Percentiles rank a stretch among this genome's conserved stretches.
Evolutionary conservation across 2,888 invertebrate genomes (phyloP).

Genomic region (Clivina fossor): DNA sequence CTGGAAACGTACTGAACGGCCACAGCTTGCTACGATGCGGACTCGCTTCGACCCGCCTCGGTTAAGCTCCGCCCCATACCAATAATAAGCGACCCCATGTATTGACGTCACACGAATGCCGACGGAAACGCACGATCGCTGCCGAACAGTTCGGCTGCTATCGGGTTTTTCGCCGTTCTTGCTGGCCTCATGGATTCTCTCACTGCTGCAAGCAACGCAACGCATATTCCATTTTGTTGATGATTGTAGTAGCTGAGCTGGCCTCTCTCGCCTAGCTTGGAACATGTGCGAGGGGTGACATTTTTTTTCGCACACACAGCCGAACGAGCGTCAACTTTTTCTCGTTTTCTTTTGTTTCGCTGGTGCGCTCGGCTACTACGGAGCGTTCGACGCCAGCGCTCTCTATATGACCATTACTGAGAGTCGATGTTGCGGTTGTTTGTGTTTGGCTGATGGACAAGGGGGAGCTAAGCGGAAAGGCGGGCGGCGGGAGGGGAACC

Average conservation of each 20-base stretch:
- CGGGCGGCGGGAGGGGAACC: neutral
- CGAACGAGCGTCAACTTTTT: no score
- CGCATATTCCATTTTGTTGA: slow-evolving; percentile 51
- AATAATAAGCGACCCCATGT: slow-evolving; percentile 43
- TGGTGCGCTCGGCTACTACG: no score
- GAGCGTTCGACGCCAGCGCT: no score
- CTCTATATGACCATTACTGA: no score
- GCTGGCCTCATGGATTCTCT: no score
- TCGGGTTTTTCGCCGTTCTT: no score
- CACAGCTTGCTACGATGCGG: slow-evolving; percentile 44
- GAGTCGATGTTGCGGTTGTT: no score
- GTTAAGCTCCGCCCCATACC: slow-evolving; percentile 48
- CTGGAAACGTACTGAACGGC: slow-evolving; percentile 28
- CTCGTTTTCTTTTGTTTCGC: no score
- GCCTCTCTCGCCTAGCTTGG: slow-evolving; percentile 37
- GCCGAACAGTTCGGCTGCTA: slow-evolving; percentile 35
- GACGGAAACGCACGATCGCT: slow-evolving; percentile 41
- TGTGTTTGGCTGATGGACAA: neutral
- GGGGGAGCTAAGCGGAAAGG: neutral
- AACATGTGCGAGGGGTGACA: slow-evolving; percentile 35
- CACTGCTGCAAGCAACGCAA: no score
- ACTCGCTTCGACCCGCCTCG: slow-evolving; percentile 49
- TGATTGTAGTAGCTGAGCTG: slow-evolving; percentile 7
- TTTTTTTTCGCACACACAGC: slow-evolving; percentile 37
- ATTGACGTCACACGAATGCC: slow-evolving; percentile 47